Conservation (phyloP, 1,140 invertebrate genomes). For the Pissodes strobi region DNA sequence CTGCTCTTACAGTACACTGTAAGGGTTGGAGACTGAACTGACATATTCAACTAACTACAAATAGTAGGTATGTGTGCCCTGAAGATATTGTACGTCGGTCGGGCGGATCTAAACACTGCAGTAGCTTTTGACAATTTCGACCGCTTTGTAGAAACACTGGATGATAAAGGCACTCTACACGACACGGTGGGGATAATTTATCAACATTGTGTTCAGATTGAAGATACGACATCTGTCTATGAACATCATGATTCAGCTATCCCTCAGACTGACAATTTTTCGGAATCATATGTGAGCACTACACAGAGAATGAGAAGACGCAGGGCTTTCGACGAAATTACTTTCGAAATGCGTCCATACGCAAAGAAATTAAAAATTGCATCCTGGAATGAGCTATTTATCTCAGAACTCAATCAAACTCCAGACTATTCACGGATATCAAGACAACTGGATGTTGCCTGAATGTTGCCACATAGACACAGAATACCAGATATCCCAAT, state of each 20-base stretch:
- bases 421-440: slow-evolving; percentile 35
- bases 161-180: too few relatives aligned
- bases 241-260: not conserved
- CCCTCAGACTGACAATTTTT: not conserved
- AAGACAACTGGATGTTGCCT: slow-evolving; percentile 10
- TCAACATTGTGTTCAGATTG: slow-evolving; percentile 1
- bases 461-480: too few relatives aligned
- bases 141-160: slow-evolving; percentile 55
- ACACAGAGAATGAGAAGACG: slow-evolving; percentile 5
- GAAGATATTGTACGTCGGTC: too few relatives aligned
- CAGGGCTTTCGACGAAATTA: slow-evolving; percentile 21
- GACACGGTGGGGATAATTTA: slow-evolving; percentile 58
- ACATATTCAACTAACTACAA: too few relatives aligned
- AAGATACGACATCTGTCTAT: not conserved
- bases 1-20: too few relatives aligned
- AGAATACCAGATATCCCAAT: too few relatives aligned
- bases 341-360: slow-evolving; percentile 19
- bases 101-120: slow-evolving; percentile 41
- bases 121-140: slow-evolving; percentile 59
- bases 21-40: not conserved
- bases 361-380: slow-evolving; percentile 25
- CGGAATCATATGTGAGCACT: slow-evolving; percentile 1
- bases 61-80: too few relatives aligned
- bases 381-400: slow-evolving; percentile 28
- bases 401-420: slow-evolving; percentile 17